These are phyloP conservation scores for Tubiluchus corallicola DNA, from an alignment of 2,888 invertebrate genomes.

Conservation along the genomic window DNA sequence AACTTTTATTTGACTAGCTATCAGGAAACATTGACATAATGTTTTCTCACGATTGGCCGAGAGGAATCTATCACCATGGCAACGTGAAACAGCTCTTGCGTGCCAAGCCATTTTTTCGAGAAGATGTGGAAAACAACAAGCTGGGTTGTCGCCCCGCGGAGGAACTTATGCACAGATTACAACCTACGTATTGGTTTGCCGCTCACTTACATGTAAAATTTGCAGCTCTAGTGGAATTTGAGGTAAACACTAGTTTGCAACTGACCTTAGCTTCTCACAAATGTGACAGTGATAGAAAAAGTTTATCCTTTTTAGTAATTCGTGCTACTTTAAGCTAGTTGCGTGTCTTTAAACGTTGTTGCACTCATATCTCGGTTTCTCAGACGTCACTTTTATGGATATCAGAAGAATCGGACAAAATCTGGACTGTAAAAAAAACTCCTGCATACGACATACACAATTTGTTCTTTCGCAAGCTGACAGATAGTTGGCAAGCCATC, in stretches of 20 bases:
- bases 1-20: conserved; percentile 16
- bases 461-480: no score
- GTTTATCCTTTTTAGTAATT: no score
- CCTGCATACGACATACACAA: no score
- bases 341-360: no score
- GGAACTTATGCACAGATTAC: conserved; percentile 54
- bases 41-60: conserved; percentile 94
- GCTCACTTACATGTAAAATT: conserved; percentile 95
- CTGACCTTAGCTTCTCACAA: no score
- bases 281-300: no score
- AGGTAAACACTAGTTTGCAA: conserved; percentile 10
- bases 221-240: conserved; percentile 63
- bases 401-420: no score
- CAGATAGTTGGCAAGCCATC: no score
- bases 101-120: conserved; percentile 59
- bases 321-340: no score
- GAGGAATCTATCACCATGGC: conserved; percentile 66
- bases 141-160: conserved; percentile 74
- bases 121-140: conserved; percentile 56
- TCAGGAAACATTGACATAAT: conserved; percentile 55
- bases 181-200: conserved; percentile 85
- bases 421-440: no score
- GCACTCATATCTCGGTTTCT: no score
- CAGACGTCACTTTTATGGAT: no score
- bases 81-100: conserved; percentile 49